phyloP scores from a whole-genome alignment of 2,888 invertebrate genomes.

The Ceramica pisi region DNA sequence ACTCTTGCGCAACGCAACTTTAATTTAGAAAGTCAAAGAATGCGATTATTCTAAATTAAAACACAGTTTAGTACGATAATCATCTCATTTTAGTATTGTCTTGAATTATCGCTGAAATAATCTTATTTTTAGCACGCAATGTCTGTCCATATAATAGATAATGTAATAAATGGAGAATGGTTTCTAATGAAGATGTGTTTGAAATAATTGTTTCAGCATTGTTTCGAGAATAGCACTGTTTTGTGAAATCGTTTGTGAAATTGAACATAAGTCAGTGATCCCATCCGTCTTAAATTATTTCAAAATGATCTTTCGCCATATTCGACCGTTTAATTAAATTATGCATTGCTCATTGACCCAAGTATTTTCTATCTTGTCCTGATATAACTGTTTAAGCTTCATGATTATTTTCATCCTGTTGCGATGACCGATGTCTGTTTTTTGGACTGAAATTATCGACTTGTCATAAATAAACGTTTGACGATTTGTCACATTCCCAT shows the following conservation, averaged over 20 bases:
- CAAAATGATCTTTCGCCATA: background rate
- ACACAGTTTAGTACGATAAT: conserved; percentile 54
- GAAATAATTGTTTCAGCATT: conserved; percentile 51
- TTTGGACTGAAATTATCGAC: background rate
- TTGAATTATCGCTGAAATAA: conserved; percentile 58
- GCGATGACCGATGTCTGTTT: too few species aligned
- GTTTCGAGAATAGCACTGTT: conserved; percentile 20
- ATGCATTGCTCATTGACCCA: background rate
- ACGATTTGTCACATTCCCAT: too few species aligned
- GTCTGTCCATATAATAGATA: conserved; percentile 33
- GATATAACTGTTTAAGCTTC: too few species aligned
- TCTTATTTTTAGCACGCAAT: conserved; percentile 59
- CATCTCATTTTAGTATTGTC: conserved; percentile 62
- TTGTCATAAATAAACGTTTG: background rate
- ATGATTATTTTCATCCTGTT: background rate
- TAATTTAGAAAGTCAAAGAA: conserved; percentile 63
- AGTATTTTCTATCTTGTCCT: background rate
- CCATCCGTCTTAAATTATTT: background rate
- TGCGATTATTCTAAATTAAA: conserved; percentile 44
- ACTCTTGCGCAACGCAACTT: conserved; percentile 47
- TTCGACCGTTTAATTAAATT: background rate
- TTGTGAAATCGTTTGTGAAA: conserved; percentile 48
- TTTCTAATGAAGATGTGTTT: conserved; percentile 48
- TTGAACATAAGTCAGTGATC: conserved; percentile 7
- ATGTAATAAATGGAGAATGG: conserved; percentile 32